A percentile compares a stretch with the other conserved stretches of the same genome.
Evolutionary conservation across 2,797 vertebrate genomes (phyloP).

Genomic region (Falco berigora): DNA sequence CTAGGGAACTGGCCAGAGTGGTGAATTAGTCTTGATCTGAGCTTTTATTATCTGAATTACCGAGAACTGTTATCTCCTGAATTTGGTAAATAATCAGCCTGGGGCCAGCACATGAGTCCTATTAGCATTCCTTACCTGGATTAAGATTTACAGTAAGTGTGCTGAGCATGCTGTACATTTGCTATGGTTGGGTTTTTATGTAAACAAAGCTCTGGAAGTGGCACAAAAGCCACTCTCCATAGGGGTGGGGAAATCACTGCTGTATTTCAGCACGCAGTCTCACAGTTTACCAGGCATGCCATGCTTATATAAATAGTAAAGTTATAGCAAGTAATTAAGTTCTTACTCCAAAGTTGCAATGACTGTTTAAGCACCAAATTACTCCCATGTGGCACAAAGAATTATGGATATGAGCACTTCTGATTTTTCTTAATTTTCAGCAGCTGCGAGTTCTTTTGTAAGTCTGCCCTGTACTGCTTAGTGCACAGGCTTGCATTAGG

Average conservation of each 20-base stretch:
- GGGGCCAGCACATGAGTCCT: neutral
- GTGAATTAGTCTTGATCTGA: neutral
- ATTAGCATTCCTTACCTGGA: neutral
- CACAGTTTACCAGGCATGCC: neutral
- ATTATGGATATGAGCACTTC: neutral
- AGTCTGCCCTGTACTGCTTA: neutral
- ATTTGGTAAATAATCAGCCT: neutral
- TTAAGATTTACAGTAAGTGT: neutral
- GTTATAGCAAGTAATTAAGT: neutral
- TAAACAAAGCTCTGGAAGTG: neutral
- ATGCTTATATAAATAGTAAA: neutral
- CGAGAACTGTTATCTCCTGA: neutral
- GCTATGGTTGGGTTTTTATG: neutral
- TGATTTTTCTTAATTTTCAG: conserved; percentile 1
- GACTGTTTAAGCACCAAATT: neutral
- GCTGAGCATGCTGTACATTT: neutral
- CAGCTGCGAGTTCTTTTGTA: neutral
- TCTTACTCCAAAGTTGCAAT: conserved; percentile 8
- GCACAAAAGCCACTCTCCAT: neutral
- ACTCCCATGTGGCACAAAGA: neutral
- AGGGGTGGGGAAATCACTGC: neutral
- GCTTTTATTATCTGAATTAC: too few species aligned
- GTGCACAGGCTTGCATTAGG: neutral
- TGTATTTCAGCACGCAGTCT: neutral
- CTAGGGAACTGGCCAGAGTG: neutral